phyloP scores from a whole-genome alignment of 2,888 invertebrate genomes.

The Mechanitis mazaeus region DNA sequence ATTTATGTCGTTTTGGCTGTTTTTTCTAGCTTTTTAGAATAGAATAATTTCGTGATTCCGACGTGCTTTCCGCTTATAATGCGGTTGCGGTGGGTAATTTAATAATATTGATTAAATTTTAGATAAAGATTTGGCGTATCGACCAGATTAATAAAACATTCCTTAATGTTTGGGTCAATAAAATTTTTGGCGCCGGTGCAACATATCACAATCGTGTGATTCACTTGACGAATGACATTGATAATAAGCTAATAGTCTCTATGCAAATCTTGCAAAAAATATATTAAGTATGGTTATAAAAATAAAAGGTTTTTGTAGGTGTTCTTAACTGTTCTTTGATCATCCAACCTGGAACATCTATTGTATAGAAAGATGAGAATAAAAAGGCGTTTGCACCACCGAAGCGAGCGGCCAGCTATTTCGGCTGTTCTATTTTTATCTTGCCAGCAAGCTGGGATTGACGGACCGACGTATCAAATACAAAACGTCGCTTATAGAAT shows the following conservation, averaged over 20 bases:
- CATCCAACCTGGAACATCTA: conserved; percentile 38
- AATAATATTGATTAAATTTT: conserved; percentile 32
- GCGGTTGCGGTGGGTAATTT: conserved; percentile 38
- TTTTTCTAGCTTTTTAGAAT: conserved; percentile 64
- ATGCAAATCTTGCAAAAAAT: not conserved
- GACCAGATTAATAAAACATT: conserved; percentile 40
- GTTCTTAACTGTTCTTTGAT: too few species aligned
- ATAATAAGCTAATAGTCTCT: conserved; percentile 13
- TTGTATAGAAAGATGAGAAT: conserved; percentile 60
- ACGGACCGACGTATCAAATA: conserved; percentile 72
- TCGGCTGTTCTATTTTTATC: conserved; percentile 67
- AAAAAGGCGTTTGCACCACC: conserved; percentile 72
- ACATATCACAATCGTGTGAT: conserved; percentile 45
- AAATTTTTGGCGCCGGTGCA: conserved; percentile 53
- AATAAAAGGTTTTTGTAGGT: not conserved
- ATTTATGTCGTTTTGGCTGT: conserved; percentile 62
- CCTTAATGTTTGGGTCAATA: conserved; percentile 48
- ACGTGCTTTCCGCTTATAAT: conserved; percentile 54
- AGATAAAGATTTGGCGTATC: conserved; percentile 34
- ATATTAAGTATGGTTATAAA: conserved; percentile 4
- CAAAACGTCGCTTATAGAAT: conserved; percentile 52
- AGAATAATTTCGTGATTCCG: conserved; percentile 33
- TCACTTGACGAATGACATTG: conserved; percentile 38
- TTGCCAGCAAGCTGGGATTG: conserved; percentile 73
- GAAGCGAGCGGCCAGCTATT: conserved; percentile 71